These are phyloP conservation scores for Rhizomys pruinosus DNA, from an alignment of 2,113 vertebrate genomes.

Conservation along the genomic window DNA sequence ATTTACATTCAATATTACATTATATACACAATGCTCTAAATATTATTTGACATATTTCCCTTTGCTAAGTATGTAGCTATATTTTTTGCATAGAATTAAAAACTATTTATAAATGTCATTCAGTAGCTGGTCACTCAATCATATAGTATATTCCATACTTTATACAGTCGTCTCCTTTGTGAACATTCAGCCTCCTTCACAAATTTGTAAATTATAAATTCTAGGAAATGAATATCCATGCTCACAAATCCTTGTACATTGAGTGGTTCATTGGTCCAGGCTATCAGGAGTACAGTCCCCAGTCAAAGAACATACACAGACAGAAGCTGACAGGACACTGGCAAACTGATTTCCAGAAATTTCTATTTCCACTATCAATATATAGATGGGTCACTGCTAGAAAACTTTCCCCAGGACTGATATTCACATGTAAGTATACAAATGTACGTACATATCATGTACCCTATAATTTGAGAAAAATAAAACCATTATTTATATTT, in stretches of 20 bases:
- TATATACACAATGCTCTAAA: not conserved
- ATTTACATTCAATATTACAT: not conserved
- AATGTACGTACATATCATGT: not conserved
- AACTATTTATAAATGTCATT: slow-evolving; percentile 17
- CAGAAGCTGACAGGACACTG: slow-evolving; percentile 6
- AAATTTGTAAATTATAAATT: slow-evolving; percentile 47
- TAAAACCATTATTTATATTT: too few species aligned
- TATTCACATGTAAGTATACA: not conserved
- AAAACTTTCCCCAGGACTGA: not conserved
- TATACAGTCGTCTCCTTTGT: slow-evolving; percentile 23
- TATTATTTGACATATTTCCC: not conserved
- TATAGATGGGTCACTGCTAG: not conserved
- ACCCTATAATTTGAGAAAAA: not conserved
- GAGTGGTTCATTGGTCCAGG: not conserved
- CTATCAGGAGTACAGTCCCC: not conserved
- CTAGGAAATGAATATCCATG: slow-evolving; percentile 20
- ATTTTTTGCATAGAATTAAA: not conserved
- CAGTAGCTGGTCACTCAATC: not conserved
- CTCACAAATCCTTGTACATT: not conserved
- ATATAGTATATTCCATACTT: not conserved
- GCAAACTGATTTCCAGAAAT: slow-evolving; percentile 26
- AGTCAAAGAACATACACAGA: not conserved
- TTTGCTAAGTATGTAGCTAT: too few species aligned
- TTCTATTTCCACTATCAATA: not conserved
- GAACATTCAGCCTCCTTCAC: slow-evolving; percentile 14